Conservation (phyloP, 2,888 invertebrate species). For the Mythimna lalbum region DNA sequence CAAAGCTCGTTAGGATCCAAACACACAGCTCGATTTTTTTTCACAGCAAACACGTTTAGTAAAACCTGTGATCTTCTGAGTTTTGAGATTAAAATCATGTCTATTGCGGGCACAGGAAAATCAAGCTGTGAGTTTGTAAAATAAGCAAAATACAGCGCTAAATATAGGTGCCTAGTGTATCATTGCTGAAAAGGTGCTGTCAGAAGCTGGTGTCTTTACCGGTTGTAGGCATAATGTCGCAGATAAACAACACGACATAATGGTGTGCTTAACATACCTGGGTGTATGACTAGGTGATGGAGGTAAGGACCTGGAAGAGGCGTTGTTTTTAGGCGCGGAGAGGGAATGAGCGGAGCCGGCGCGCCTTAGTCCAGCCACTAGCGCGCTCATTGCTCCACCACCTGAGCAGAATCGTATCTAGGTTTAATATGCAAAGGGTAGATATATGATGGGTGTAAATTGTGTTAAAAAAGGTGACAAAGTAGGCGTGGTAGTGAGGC, state of each 20-base stretch:
- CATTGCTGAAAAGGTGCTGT: constrained; percentile 41
- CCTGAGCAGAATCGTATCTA: constrained; percentile 65
- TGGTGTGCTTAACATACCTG: constrained; percentile 77
- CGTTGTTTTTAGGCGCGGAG: constrained; percentile 87
- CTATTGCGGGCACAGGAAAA: background rate
- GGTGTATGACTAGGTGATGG: constrained; percentile 95
- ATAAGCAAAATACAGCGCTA: constrained; percentile 20
- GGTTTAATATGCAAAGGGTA: constrained; percentile 18
- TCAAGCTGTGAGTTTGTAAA: background rate
- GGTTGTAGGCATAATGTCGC: constrained; percentile 1
- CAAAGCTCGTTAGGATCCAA: constrained; percentile 16
- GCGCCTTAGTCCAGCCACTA: constrained; percentile 87
- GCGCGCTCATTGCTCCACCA: constrained; percentile 87
- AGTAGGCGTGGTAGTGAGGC: constrained; percentile 19
- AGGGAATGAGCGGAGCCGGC: constrained; percentile 89
- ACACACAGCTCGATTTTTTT: constrained; percentile 3
- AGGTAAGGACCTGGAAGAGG: constrained; percentile 92
- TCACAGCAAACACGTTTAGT: too few species aligned
- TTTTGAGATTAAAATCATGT: background rate
- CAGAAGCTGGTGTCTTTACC: constrained; percentile 41
- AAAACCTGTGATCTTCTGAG: background rate
- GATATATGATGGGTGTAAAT: background rate
- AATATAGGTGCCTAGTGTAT: constrained; percentile 46
- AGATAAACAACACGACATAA: constrained; percentile 29
- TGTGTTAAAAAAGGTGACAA: background rate